Base-by-base conservation (phyloP, 2,888 invertebrate genomes). In the Helobdella robusta region DNA sequence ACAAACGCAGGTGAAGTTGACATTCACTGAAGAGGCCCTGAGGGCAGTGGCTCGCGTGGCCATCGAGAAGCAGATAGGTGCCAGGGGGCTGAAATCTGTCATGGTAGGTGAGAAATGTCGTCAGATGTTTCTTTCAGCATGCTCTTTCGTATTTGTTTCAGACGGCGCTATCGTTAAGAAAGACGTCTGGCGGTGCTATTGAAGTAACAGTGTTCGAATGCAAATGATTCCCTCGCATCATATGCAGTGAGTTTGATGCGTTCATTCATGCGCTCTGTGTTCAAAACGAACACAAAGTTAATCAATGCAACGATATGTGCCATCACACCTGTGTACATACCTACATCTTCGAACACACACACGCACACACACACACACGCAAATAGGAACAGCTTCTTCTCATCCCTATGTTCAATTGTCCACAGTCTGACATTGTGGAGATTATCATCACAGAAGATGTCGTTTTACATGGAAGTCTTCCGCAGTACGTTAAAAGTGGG, bases 381-480 rank as follows among this genome's bases (percentile, higher is more conserved):
- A 79, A 79, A 28, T 80, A 92, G 89, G 95, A 97, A 82, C 87
- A 86, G 72, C 84, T 95, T 62, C 83, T 98, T 46, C 83, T 95
- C 71, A 94, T 95, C 75, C 89, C 97, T 69, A 97, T 97, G 92
- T 98, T 93, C 82, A 94, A 95, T 80, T 89, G 94, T 73, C 98
- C 98, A 54, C 94, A 93, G 30, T 91, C 92, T 0, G 91, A 93
- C 80, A 88, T 97, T 36, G 83, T 85, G 70, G 84, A 86, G 66
- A 92, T 95, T 62, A 89, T 91, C 77, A 86, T 97, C 67, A 90
- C 88, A 67, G 75, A 76, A 66, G 77, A 77, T 15, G 75, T 75
- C 2, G 75, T 79, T 2, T 70, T 70, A 30, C 75, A 74, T 2
- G 73, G 73, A n/a, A 67, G 71, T 46, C 68, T 72, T 1, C 73